These are phyloP conservation scores for Isurus oxyrinchus DNA, from an alignment of 2,113 vertebrate species.

Conservation along the genomic window DNA sequence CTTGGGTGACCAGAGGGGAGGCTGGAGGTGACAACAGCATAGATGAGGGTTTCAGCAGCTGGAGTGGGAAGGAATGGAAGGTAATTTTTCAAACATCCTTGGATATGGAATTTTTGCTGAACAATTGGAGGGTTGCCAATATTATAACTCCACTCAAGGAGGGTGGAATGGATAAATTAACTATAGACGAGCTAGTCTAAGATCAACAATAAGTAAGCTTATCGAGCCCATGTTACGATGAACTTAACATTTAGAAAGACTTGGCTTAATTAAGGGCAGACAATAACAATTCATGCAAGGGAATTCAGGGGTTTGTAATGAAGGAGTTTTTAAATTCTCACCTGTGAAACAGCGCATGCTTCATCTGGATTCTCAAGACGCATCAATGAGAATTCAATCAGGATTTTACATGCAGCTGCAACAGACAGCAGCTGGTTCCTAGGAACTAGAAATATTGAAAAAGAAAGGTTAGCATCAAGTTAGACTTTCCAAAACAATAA, in stretches of 20 bases:
- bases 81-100: background rate
- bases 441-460: conserved; percentile 68
- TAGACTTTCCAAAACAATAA: background rate
- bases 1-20: background rate
- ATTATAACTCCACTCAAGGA: background rate
- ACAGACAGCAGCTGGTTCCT: conserved; percentile 91
- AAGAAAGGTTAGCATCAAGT: background rate
- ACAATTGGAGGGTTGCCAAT: background rate
- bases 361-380: conserved; percentile 95
- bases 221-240: background rate
- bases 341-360: conserved; percentile 96
- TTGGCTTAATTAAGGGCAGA: background rate
- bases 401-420: conserved; percentile 90
- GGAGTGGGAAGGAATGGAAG: background rate
- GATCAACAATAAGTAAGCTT: background rate
- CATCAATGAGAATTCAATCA: conserved; percentile 93
- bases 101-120: background rate
- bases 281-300: background rate
- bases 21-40: too few relatives aligned
- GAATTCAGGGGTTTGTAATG: background rate
- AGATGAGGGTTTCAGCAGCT: background rate
- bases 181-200: background rate
- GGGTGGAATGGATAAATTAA: background rate
- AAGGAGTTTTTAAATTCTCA: conserved; percentile 46
- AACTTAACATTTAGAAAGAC: background rate